Conservation (phyloP, 2,113 vertebrate genomes). For the Elephas maximus region DNA sequence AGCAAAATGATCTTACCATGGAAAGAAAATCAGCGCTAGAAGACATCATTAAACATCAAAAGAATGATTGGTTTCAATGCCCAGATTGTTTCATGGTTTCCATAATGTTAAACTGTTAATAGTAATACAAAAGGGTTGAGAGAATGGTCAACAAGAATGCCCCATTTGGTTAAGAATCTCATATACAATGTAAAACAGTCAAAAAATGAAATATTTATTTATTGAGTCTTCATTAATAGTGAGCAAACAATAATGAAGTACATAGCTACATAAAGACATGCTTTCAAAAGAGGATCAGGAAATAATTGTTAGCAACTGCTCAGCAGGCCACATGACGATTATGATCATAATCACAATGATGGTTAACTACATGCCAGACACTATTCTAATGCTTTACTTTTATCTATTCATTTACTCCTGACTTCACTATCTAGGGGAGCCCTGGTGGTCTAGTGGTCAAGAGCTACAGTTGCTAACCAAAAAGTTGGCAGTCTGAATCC, state of each 20-base stretch:
- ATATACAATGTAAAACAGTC: conserved; percentile 47
- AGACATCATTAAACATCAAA: conserved; percentile 39
- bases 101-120: conserved; percentile 25
- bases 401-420: conserved; percentile 39
- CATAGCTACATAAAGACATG: conserved; percentile 21
- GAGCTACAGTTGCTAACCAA: too few relatives aligned
- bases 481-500: too few relatives aligned
- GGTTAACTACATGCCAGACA: neutral
- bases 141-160: conserved; percentile 4
- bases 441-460: too few relatives aligned
- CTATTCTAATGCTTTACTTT: conserved; percentile 42
- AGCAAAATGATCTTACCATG: conserved; percentile 6
- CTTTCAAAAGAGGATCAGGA: conserved; percentile 48
- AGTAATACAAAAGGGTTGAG: neutral
- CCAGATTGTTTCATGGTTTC: conserved; percentile 31
- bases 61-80: conserved; percentile 22
- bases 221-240: conserved; percentile 56
- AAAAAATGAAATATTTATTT: conserved; percentile 69
- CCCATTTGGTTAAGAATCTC: conserved; percentile 46
- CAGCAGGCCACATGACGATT: neutral
- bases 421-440: neutral
- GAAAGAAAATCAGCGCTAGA: conserved; percentile 43
- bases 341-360: neutral
- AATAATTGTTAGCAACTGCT: neutral
- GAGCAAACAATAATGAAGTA: conserved; percentile 31